Conservation (phyloP, 2,888 invertebrate species). For the Nomada fucata region DNA sequence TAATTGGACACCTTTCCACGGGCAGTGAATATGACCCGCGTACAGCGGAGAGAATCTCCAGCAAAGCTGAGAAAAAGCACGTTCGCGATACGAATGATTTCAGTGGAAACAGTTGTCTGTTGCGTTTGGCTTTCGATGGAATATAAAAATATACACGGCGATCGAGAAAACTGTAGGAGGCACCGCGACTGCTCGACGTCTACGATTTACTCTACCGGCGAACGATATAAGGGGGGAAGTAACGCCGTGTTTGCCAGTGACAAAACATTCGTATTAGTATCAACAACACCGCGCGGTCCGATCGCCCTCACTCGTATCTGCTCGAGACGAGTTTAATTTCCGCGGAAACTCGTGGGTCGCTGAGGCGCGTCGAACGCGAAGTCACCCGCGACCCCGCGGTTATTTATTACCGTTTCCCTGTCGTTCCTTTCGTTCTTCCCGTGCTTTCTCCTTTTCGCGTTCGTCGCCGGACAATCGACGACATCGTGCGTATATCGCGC, state of each 20-base stretch:
- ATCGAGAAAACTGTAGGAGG: background rate
- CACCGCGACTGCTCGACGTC: background rate
- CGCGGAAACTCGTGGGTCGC: conserved; percentile 43
- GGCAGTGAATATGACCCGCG: too few relatives aligned
- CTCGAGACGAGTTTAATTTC: conserved; percentile 49
- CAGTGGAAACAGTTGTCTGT: too few relatives aligned
- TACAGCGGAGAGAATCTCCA: too few relatives aligned
- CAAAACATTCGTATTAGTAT: conserved; percentile 39
- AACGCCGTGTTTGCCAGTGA: background rate
- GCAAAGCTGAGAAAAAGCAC: too few relatives aligned
- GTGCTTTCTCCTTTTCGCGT: background rate
- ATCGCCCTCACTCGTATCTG: conserved; percentile 28
- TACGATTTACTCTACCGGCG: too few relatives aligned
- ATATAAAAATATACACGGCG: too few relatives aligned
- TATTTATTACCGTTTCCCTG: conserved; percentile 48
- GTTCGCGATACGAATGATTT: too few relatives aligned
- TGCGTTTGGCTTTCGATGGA: too few relatives aligned
- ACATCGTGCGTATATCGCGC: conserved; percentile 48
- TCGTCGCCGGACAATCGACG: conserved; percentile 32
- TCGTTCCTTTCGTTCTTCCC: background rate
- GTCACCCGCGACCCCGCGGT: conserved; percentile 37
- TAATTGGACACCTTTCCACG: too few relatives aligned
- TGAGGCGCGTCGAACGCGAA: conserved; percentile 44
- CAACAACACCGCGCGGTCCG: conserved; percentile 43
- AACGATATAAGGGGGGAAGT: conserved; percentile 1